phyloP scores from a whole-genome alignment of 1,140 invertebrate species.

The Zaprionus ghesquierei region DNA sequence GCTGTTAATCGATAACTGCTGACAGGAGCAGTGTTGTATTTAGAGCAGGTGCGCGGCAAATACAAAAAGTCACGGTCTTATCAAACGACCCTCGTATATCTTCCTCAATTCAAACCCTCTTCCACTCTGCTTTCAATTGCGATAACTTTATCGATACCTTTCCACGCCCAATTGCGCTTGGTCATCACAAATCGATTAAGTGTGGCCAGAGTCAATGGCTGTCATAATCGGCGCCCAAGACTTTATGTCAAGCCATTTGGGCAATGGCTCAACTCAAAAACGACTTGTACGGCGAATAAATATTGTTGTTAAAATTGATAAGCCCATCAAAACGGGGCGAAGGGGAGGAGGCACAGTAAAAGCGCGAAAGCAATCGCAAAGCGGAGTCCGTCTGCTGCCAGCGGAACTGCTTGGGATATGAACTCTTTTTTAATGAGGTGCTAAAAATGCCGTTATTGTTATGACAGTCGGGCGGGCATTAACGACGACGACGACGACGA shows the following conservation, averaged over 20 bases:
- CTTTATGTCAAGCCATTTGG: conserved; percentile 41
- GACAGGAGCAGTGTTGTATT: too few relatives aligned
- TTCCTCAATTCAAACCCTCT: not conserved
- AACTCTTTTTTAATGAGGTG: conserved; percentile 81
- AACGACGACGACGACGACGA: conserved; percentile 44
- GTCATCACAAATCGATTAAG: conserved; percentile 28
- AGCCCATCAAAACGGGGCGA: conserved; percentile 43
- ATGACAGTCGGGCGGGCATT: conserved; percentile 71
- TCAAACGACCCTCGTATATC: not conserved
- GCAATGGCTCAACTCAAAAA: conserved; percentile 43
- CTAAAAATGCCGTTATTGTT: conserved; percentile 80
- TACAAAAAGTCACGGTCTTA: not conserved
- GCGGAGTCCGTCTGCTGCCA: conserved; percentile 15
- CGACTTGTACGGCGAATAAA: conserved; percentile 56
- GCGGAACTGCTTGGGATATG: conserved; percentile 58
- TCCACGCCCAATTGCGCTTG: not conserved
- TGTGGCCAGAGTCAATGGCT: conserved; percentile 16
- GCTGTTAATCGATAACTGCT: too few relatives aligned
- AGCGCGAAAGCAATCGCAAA: conserved; percentile 11
- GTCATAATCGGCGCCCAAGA: conserved; percentile 39
- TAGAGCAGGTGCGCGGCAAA: too few relatives aligned
- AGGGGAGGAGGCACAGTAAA: not conserved
- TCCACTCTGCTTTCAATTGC: not conserved
- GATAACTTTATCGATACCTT: not conserved
- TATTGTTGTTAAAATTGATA: conserved; percentile 78